Evolutionary conservation across 2,113 vertebrate species (phyloP), one percentile per base, ranked within the genome.

Genomic region (Lates calcarifer): DNA sequence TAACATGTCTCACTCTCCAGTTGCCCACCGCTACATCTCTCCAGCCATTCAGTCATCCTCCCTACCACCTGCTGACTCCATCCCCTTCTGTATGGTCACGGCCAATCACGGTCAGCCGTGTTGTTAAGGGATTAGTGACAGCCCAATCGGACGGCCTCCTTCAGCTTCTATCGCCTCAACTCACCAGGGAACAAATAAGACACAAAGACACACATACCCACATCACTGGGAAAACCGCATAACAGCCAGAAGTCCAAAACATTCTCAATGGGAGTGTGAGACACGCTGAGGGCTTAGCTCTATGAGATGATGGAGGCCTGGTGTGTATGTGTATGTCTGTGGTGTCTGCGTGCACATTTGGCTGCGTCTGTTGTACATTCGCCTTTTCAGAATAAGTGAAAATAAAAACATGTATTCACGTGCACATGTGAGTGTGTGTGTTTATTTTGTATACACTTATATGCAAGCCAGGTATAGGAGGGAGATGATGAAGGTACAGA

Each of bases 61-160:
- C 45, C 67, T 33, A 63, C 85, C 91, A 86, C 90, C 87, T 81
- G 87, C 90, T 66, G 89, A 67, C 69, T 88, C 76, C 84, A 82
- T 88, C 79, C 81, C 69, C 47, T 57, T 81, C 81, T 74, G 83
- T 72, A 85, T 67, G 75, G 85, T 77, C 77, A 51, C 37, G 70
- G 82, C 92, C 91, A 91, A 93, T 92, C 88, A 87, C 63, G 33
- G 78, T 76, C 73, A 85, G 87, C 80, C 35, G 11, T 91, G 90
- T 93, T 89, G 85, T 93, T 93, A 92, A 89, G 89, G 92, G 93
- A 93, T 93, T 93, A 94, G 88, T 79, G 84, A 87, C 78, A 86
- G 79, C 82, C 90, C 91, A 92, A 91, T 93, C 78, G 55, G 79
- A 86, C 4, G 67, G 67, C 83, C 83, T 88, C 90, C 87, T 87